Conservation (phyloP, 2,113 vertebrate genomes). For the Maccullochella peelii region DNA sequence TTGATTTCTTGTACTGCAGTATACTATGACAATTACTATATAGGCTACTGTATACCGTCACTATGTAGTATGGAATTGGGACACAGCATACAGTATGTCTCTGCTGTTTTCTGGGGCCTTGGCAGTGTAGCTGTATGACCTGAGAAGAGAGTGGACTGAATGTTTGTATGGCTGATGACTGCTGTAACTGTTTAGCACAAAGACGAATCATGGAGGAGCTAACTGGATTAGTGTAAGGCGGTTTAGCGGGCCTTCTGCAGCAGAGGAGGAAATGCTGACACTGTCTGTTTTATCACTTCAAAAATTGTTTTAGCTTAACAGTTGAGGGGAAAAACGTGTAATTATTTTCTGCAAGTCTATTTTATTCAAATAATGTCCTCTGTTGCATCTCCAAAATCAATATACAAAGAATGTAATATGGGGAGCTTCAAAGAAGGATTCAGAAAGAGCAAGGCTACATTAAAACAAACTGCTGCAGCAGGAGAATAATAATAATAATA, state of each 20-base stretch:
- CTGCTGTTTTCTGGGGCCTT: conserved; percentile 7
- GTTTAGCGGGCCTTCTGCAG: conserved; percentile 55
- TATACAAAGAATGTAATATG: conserved; percentile 1
- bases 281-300: background rate
- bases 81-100: background rate
- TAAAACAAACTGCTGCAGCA: background rate
- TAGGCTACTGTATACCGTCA: background rate
- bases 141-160: conserved; percentile 29
- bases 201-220: conserved; percentile 64
- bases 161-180: conserved; percentile 52
- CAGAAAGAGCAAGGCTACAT: background rate
- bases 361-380: conserved; percentile 24
- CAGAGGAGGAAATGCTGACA: conserved; percentile 42
- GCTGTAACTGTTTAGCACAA: conserved; percentile 61
- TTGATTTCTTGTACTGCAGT: no score
- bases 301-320: background rate
- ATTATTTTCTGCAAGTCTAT: background rate
- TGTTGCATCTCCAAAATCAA: conserved; percentile 16
- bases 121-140: conserved; percentile 8
- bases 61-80: background rate
- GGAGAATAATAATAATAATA: background rate
- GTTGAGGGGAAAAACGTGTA: background rate
- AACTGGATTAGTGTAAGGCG: conserved; percentile 73
- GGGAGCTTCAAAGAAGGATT: background rate
- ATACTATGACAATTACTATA: background rate